Conservation (phyloP, 2,888 invertebrate genomes). For the Sthenelais limicola region DNA sequence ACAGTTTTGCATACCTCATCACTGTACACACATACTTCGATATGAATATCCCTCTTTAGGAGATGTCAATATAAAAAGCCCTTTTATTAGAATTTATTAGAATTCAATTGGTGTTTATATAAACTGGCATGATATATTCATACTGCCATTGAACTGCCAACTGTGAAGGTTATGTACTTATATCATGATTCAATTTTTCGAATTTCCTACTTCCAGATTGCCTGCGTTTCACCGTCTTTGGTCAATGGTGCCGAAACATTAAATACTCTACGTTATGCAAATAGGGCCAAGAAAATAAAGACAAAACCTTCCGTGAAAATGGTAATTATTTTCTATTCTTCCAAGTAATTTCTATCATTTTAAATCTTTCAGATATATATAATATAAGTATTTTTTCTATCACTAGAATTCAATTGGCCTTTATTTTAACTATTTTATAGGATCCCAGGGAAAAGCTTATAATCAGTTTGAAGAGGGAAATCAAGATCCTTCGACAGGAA, state of each 20-base stretch:
- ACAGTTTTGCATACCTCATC: no score
- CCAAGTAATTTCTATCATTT: no score
- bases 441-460: constrained; percentile 94
- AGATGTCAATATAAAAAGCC: no score
- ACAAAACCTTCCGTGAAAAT: constrained; percentile 94
- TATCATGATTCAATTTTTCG: no score
- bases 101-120: no score
- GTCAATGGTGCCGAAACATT: constrained; percentile 89
- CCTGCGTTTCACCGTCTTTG: constrained; percentile 92
- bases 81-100: no score
- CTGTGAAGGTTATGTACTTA: no score
- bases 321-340: constrained; percentile 77
- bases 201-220: no score
- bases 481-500: constrained; percentile 87
- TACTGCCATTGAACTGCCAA: no score
- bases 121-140: no score
- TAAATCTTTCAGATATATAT: not conserved
- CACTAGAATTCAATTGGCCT: not conserved
- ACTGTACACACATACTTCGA: no score
- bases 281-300: constrained; percentile 91
- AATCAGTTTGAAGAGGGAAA: constrained; percentile 88
- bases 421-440: constrained; percentile 72
- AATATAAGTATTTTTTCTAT: not conserved
- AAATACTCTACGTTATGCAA: constrained; percentile 93
- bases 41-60: no score